Base-by-base conservation (phyloP, 2,113 vertebrate genomes). In the Ceratotherium simum region DNA sequence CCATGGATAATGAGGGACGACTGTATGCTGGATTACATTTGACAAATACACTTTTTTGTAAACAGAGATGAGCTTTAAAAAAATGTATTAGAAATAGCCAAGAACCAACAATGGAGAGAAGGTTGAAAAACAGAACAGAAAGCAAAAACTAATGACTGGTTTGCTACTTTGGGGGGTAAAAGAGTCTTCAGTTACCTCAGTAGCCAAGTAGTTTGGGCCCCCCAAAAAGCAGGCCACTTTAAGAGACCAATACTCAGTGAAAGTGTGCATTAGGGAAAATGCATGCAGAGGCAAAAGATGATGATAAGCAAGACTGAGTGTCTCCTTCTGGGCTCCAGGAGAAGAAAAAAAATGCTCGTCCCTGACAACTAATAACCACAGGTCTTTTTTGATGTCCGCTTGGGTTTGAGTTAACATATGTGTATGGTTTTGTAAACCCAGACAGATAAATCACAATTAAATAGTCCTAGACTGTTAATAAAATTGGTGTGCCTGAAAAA, bases 371-470 rank as follows among this genome's bases (percentile, higher is more conserved):
- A 13, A 51, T 64, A 64, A 48, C 65, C n/a, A 67, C 11, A 85
- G 14, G 1, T 94, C 67, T 73, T 70, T 27, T 76, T 42, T 64
- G 42, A 31, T 84, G 29, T 29, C 39, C 2, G 0, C 29, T 78
- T 90, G 13, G 21, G 23, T 92, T 90, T 90, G 8, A 82, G 54
- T 82, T 76, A 81, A 65, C 36, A 65, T 76, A 82, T 80, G 85
- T 80, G 7, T 21, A 76, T 69, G 25, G 4, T 48, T 10, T 89
- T 94, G 21, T 56, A 80, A 87, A 33, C 6, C 6, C 12, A 73
- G 46, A 58, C 6, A 70, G 25, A 62, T 69, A 90, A 72, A 67
- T 90, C 54, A 58, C 25, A 54, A 73, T 78, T 82, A 90, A 36
- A 65, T 42, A 29, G 4, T 78, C 12, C 11, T 86, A 78, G 51